Evolutionary conservation across 2,888 invertebrate genomes (phyloP).

Genomic region (Melanotus villosus): DNA sequence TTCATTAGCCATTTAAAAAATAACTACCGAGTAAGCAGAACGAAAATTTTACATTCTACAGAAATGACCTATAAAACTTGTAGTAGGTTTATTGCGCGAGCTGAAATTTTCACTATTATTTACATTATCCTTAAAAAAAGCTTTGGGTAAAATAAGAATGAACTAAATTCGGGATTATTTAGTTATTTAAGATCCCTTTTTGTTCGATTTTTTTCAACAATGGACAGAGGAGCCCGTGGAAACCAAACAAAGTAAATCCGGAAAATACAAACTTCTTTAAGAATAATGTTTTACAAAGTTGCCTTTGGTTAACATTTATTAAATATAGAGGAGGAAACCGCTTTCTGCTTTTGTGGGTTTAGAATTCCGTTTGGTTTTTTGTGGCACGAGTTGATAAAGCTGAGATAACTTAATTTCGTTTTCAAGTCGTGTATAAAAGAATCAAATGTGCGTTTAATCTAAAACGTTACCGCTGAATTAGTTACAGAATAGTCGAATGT

Average conservation of each 20-base stretch:
- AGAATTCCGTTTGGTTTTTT: too few species aligned
- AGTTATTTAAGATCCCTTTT: too few species aligned
- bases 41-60: background rate
- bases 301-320: background rate
- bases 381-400: too few species aligned
- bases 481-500: too few species aligned
- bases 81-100: background rate
- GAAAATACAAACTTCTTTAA: slow-evolving; percentile 3
- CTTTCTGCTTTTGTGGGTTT: too few species aligned
- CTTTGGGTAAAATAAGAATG: background rate
- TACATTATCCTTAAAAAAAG: background rate
- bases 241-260: background rate
- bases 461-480: too few species aligned
- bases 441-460: too few species aligned
- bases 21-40: slow-evolving; percentile 14
- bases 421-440: too few species aligned
- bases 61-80: background rate
- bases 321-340: background rate
- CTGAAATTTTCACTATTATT: slow-evolving; percentile 1
- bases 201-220: too few species aligned
- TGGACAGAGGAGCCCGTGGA: too few species aligned
- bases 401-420: too few species aligned
- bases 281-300: slow-evolving; percentile 4
- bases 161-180: background rate
- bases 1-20: slow-evolving; percentile 18